Evolutionary conservation across 2,797 vertebrate species (phyloP), one percentile per base, ranked within the genome.

Genomic region (Hemibagrus guttatus): DNA sequence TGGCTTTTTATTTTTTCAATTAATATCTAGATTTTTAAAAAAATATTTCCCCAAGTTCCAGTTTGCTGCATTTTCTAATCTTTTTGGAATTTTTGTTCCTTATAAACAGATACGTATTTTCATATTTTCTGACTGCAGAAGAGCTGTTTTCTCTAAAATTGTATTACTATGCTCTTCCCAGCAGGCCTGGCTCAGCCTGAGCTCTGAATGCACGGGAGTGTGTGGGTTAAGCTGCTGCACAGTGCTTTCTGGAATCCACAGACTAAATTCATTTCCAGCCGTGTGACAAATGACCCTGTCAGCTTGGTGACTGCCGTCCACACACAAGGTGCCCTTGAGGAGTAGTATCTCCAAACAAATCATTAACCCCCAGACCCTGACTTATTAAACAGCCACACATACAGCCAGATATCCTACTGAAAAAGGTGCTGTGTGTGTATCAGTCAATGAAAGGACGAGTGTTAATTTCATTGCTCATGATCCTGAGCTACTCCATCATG

Each of bases 241-340:
- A 58, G 39, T 42, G 79, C 84, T 59, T 42, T 14, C 54, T 56
- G 81, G 84, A 69, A 56, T 69, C 64, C 19, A 63, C 71, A 86
- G 59, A 87, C 83, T 90, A 90, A 90, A 91, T 89, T 86, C n/a
- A 84, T 90, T 91, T 87, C 81, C 79, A 52, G 6, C 92, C 35
- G 2, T 92, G 92, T 95, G 95, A 95, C 92, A 93, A 95, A 95
- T 91, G 92, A 94, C 90, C 93, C 91, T 94, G 94, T 95, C 95
- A 94, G 89, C 87, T 87, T 87, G 83, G 7, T 91, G 91, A 92
- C 92, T 92, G 92, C 90, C 89, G 83, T 86, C 87, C 89, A 90
- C 92, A 91, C 91, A 92, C 88, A 95, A 95, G 93, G 94, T 95
- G 94, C 92, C 94, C 93, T 95, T 95, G 68, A 84, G 85, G 80